phyloP scores from a whole-genome alignment of 2,797 vertebrate genomes.

The Schizothorax lantsangensis region DNA sequence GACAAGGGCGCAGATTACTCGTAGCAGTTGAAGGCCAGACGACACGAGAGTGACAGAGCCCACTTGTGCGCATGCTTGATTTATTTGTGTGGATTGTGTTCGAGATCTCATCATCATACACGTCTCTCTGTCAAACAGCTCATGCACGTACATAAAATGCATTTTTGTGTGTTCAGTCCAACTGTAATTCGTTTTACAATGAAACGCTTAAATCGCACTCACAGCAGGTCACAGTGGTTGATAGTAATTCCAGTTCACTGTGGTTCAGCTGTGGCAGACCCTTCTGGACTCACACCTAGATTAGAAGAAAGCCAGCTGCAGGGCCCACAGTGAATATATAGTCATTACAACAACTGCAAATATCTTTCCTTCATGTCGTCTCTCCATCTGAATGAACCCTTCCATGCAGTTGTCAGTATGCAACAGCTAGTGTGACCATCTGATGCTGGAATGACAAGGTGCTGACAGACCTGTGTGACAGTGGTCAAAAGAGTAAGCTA shows the following conservation, averaged over 20 bases:
- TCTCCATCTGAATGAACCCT: constrained; percentile 6
- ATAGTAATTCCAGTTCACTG: constrained; percentile 9
- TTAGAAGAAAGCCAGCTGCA: constrained; percentile 38
- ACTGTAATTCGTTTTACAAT: neutral
- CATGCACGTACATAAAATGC: neutral
- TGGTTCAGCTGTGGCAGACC: constrained; percentile 26
- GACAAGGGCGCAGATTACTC: constrained; percentile 38
- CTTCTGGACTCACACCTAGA: constrained; percentile 45
- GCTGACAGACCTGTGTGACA: constrained; percentile 41
- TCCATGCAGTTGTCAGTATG: constrained; percentile 34
- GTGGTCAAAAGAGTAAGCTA: constrained; percentile 19
- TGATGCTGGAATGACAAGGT: constrained; percentile 33
- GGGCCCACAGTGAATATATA: constrained; percentile 44
- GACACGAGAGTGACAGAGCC: neutral
- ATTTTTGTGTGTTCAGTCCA: neutral
- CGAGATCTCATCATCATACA: neutral
- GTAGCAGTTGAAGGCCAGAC: constrained; percentile 25
- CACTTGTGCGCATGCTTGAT: neutral
- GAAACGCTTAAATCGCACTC: neutral
- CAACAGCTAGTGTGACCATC: constrained; percentile 3
- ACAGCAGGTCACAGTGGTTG: neutral
- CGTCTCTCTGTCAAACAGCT: neutral
- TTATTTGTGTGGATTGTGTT: neutral
- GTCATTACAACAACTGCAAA: constrained; percentile 30
- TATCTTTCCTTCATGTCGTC: constrained; percentile 17